Evolutionary conservation across 2,888 invertebrate genomes (phyloP).

Genomic region (Chorisops tibialis): DNA sequence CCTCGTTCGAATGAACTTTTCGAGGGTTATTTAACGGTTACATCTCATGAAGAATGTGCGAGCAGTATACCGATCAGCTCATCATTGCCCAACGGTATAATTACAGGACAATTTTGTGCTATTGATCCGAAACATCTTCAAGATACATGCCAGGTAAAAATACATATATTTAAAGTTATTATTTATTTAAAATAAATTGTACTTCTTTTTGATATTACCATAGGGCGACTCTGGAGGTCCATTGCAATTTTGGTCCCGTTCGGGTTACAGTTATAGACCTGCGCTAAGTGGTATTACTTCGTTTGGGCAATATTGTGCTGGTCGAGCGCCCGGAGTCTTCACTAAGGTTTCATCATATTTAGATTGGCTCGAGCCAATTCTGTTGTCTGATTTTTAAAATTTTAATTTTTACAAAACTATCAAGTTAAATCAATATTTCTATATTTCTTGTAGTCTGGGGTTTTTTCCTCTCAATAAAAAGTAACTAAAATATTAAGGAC

Average conservation of each 20-base stretch:
- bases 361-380: slow-evolving; percentile 32
- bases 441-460: no score
- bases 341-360: slow-evolving; percentile 31
- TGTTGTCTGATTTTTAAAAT: slow-evolving; percentile 8
- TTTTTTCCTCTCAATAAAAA: no score
- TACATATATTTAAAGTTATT: neutral
- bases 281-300: slow-evolving; percentile 36
- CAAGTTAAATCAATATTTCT: no score
- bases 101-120: slow-evolving; percentile 46
- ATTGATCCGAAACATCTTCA: slow-evolving; percentile 41
- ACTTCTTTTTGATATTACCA: no score
- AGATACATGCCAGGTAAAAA: slow-evolving; percentile 46
- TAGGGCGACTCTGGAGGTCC: slow-evolving; percentile 51
- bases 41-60: slow-evolving; percentile 44
- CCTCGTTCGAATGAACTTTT: slow-evolving; percentile 43
- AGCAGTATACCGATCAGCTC: slow-evolving; percentile 38
- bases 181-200: slow-evolving; percentile 5
- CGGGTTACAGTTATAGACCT: neutral
- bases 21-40: slow-evolving; percentile 43
- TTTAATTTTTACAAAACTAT: no score
- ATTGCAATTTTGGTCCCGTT: slow-evolving; percentile 38
- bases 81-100: slow-evolving; percentile 41
- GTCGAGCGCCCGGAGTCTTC: slow-evolving; percentile 28
- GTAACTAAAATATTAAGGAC: no score
- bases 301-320: slow-evolving; percentile 34